phyloP scores from a whole-genome alignment of 2,113 vertebrate genomes.

The Struthio camelus region DNA sequence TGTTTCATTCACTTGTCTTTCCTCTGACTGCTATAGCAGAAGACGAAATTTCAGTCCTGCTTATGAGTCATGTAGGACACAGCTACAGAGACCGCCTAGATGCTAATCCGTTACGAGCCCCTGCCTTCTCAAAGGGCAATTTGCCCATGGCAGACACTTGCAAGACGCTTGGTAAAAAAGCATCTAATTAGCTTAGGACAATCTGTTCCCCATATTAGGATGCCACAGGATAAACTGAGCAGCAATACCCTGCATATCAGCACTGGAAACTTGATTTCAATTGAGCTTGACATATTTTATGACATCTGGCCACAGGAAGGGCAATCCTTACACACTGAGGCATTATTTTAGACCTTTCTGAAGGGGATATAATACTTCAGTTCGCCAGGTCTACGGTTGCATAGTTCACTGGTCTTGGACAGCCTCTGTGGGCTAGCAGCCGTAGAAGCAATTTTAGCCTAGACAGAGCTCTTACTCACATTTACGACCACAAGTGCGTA shows the following conservation, averaged over 20 bases:
- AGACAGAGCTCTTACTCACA: background rate
- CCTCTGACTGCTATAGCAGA: background rate
- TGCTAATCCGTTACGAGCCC: background rate
- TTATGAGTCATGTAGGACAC: background rate
- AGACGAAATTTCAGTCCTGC: background rate
- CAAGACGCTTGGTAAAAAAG: background rate
- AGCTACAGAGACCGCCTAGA: background rate
- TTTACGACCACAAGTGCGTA: background rate
- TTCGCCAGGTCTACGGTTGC: background rate
- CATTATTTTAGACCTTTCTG: slow-evolving; percentile 1
- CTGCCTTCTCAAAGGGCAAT: background rate
- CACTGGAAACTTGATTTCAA: background rate
- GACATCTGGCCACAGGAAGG: background rate
- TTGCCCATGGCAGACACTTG: background rate
- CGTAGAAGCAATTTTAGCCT: background rate
- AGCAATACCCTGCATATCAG: background rate
- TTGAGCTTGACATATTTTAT: background rate
- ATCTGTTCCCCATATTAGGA: background rate
- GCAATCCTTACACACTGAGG: background rate
- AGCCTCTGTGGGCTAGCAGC: background rate
- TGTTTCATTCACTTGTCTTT: background rate
- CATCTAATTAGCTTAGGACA: background rate
- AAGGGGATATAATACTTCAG: background rate
- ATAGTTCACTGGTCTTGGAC: background rate
- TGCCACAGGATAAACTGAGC: background rate